Base-by-base conservation (phyloP, 2,888 invertebrate species). In the Lampropteryx suffumata region DNA sequence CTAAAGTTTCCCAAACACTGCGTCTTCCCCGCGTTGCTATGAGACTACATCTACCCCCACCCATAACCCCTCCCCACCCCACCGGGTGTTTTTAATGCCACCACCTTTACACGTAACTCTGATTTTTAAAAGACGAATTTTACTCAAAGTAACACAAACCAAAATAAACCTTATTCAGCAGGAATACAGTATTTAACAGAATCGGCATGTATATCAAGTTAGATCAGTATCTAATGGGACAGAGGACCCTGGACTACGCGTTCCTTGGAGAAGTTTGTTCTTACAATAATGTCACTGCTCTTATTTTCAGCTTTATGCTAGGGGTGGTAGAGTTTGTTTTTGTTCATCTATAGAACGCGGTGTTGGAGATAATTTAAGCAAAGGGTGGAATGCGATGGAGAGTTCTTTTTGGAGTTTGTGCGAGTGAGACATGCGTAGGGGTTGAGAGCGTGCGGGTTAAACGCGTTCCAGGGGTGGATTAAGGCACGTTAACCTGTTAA, bases 401-500 rank as follows among this genome's bases (percentile, higher is more conserved):
- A 81, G 84, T 89, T 89, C 89, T 90, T 90, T 90, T 90, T 89
- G 84, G 80, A 86, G 84, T 89, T 88, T 84, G 90, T 89, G 90
- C 84, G 90, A 90, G 89, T 86, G 90, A 89, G 89, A 90, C 74
- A 80, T 89, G 89, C 89, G 88, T 89, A 88, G 79, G 73, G 84
- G 82, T 79, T 79, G 85, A 76, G 79, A 77, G 87, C 82, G 84
- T 84, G 85, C 81, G 82, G 84, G 85, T 80, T 79, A 81, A 84
- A 85, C 80, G 84, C 83, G 80, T 64, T 56, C 55, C 89, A 87
- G 89, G 73, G 75, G 12, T 65, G 82, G 42, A 84, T 37, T 79
- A 4, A 42, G 58, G 50, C 6, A 29, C 11, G 2, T 3, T 29
- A n/a, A n/a, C n/a, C n/a, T n/a, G n/a, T n/a, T n/a, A n/a, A n/a